Base-by-base conservation (phyloP, 2,888 invertebrate species). In the Drosophila helvetica region DNA sequence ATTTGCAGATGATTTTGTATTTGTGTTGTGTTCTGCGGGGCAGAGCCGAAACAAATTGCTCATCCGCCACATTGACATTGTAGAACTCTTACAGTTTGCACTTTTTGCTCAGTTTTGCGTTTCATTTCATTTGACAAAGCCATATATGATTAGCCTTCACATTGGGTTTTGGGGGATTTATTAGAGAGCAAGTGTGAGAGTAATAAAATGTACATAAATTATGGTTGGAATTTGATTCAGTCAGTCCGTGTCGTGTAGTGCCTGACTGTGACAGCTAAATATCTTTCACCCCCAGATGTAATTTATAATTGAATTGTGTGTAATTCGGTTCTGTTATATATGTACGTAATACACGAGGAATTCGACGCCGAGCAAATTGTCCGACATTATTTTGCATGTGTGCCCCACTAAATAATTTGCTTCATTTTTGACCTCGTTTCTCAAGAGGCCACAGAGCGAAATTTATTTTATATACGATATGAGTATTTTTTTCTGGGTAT, bases 21-120 rank as follows among this genome's bases (percentile, higher is more conserved):
- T 22, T 51, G 17, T 47, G n/a, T 56, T 33, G 15, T 15, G 0
- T 42, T 68, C 45, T 50, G 25, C 17, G 54, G 52, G 56, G 38
- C 30, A 22, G 27, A 27, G 47, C 38, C 54, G 47, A 33, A 43
- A 47, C 45, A 69, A 60, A 82, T 87, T 73, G 80, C 75, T 67
- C 83, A 85, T 79, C 66, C 80, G 86, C 19, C 52, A 61, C 46
- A 62, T 68, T 88, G 77, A 81, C 87, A 79, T 79, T 86, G 79
- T 71, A 42, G 18, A 55, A 54, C 62, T 33, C 50, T 56, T 68
- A 66, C 52, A 64, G 64, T 82, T 59, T 18, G 47, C 25, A 51
- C 55, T 47, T 64, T 47, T 64, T 56, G 45, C 54, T 47, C 15
- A 38, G 38, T n/a, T 70, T 70, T 57, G 47, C 65, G 62, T 63